Evolutionary conservation across 2,888 invertebrate species (phyloP), one percentile per base, ranked within the genome.

Genomic region (Mesodorylaimus sp.): DNA sequence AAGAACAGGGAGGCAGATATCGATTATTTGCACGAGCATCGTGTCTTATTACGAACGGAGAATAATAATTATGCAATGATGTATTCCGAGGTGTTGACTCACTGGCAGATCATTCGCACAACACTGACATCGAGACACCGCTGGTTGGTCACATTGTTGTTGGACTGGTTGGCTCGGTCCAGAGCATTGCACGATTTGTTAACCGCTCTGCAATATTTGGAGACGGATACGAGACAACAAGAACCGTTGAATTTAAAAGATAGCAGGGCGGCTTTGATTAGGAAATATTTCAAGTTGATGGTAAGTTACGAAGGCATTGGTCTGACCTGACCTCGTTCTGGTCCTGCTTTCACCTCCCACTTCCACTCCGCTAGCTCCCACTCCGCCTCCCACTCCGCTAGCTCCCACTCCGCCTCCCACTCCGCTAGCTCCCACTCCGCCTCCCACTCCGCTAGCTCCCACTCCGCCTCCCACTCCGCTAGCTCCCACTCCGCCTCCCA

Each of bases 121-220:
- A 21, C 10, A 21, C 10, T 39, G n/a, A 21, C 21, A 19, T 21
- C 7, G 16, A 7, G 41, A 21, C 41, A 39, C 10, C 7, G 7
- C 7, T 39, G 10, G 10, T 39, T 39, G 21, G n/a, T 19, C 10
- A 10, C 7, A 21, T 13, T 39, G 5, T 7, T 39, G 10, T 21
- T 39, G 21, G 10, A 7, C 21, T 39, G 10, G 41, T 21, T 39
- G 10, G 7, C 10, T 19, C 10, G 21, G 10, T 21, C 10, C 10
- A 13, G 21, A 39, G 21, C 7, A 7, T 21, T 39, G 41, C 41
- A 39, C 21, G 41, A 39, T 21, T 39, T 39, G 41, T 21, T 39
- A 13, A 39, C 41, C 7, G 10, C n/a, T 21, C 41, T 39, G 41
- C 41, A 39, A 39, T 39, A 39, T 39, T 39, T 39, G 41, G 41